Evolutionary conservation across 1,140 invertebrate genomes (phyloP), one percentile per base, ranked within the genome.

Genomic region (Phenacoccus solenopsis): DNA sequence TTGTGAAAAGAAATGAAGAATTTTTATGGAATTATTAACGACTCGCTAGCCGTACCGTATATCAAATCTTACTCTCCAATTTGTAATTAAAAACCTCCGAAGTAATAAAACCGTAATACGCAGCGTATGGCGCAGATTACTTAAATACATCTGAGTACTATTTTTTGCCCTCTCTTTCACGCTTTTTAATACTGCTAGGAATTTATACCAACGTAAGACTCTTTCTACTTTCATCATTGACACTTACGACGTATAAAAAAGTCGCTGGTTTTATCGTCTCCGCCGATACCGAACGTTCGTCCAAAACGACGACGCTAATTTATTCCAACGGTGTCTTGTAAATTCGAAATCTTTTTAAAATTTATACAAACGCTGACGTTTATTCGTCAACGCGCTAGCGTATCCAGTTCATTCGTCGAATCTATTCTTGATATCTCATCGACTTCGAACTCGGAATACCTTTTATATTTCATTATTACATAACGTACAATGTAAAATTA

Each of bases 1-100:
- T 64, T 64, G 59, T 64, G 25, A 64, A 64, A 64, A 24, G 59
- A 64, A 64, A 64, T 27, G 59, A 64, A 64, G 59, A 64, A 64
- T 64, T 64, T 64, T 64, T 64, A 64, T 64, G 59, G 59, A 64
- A 64, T 64, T 64, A 64, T 64, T 64, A 64, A 64, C 59, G 59
- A 49, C 38, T 49, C 5, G n/a, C 30, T 32, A 10, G 38, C n/a
- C 38, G 38, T 49, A 49, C 13, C 38, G 5, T 49, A 49, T 49
- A 49, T 49, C 38, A 49, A 49, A 49, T 49, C 38, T 49, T 2
- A 49, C n/a, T n/a, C n/a, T n/a, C n/a, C n/a, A n/a, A n/a, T 16
- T 49, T 49, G 38, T 49, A 49, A 49, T 49, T 49, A 49, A 49
- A 49, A 49, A 49, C 13, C n/a, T n/a, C 20, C 13, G 2, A 49